Evolutionary conservation across 2,888 invertebrate species (phyloP), one percentile per base, ranked within the genome.

Genomic region (Urechis unicinctus): DNA sequence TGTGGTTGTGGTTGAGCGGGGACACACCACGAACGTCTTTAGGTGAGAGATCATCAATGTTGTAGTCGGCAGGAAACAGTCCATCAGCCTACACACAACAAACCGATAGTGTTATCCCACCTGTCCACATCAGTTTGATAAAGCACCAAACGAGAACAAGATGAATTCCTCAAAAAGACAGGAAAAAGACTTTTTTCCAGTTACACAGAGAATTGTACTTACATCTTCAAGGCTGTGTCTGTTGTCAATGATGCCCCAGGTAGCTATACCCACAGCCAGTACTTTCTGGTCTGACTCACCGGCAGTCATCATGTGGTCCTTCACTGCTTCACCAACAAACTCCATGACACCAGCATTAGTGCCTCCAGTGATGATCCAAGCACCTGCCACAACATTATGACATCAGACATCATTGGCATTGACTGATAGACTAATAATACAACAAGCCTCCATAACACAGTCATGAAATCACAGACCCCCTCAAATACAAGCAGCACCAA

Each of bases 331-430:
- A 1, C 78, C 78, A 0, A 78, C 77, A 65, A 74, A 70, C 66
- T 76, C 67, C 74, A 77, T 77, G 60, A 78, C 77, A 24, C 78
- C 78, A 2, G 75, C 63, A 24, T 66, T 68, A 25, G 73, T 73
- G 1, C 78, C 78, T 21, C 75, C 75, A 1, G 78, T 78, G 24
- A 77, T 68, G 13, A 78, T 74, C 78, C 78, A 78, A 1, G 77
- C 76, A 58, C 74, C 77, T 77, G 36, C 9, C 9, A 36, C n/a
- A n/a, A n/a, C n/a, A n/a, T n/a, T n/a, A n/a, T n/a, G n/a, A n/a
- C n/a, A n/a, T n/a, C n/a, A n/a, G n/a, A n/a, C n/a, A n/a, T n/a
- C n/a, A n/a, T n/a, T n/a, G n/a, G n/a, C n/a, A n/a, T n/a, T n/a
- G n/a, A n/a, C n/a, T n/a, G n/a, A n/a, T n/a, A n/a, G n/a, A n/a